These are phyloP conservation scores for Platysteira castanea DNA, from an alignment of 2,113 vertebrate genomes.

Conservation along the genomic window DNA sequence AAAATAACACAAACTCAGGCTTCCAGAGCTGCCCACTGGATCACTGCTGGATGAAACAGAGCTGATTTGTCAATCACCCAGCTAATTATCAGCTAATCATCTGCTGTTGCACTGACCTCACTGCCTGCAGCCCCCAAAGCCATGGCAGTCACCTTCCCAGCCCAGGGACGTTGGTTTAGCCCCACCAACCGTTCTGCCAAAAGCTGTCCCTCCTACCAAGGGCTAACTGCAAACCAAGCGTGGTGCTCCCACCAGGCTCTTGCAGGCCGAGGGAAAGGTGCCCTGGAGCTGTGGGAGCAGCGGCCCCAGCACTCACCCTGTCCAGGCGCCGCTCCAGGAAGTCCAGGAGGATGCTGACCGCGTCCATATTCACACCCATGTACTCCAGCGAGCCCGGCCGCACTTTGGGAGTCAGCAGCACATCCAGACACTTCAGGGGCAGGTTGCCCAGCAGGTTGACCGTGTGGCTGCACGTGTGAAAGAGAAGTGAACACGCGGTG, in stretches of 20 bases:
- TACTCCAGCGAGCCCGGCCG: slow-evolving; percentile 84
- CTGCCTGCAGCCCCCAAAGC: not conserved
- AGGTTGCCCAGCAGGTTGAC: slow-evolving; percentile 91
- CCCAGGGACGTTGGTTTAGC: rapidly evolving
- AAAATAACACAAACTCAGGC: not conserved
- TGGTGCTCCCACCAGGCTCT: not conserved
- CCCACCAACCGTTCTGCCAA: not conserved
- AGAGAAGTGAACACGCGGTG: not conserved
- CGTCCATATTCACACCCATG: slow-evolving; percentile 92
- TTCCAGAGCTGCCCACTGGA: not conserved
- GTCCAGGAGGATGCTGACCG: slow-evolving; percentile 80
- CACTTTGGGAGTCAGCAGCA: slow-evolving; percentile 83
- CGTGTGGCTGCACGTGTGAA: slow-evolving; percentile 69
- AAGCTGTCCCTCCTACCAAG: not conserved
- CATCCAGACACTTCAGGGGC: slow-evolving; percentile 86
- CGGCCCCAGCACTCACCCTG: slow-evolving; percentile 71
- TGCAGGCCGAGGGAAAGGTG: not conserved
- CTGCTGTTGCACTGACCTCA: not conserved
- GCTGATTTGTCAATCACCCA: too few relatives aligned
- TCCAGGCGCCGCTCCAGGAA: slow-evolving; percentile 88
- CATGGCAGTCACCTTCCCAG: not conserved
- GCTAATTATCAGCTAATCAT: not conserved
- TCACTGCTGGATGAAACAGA: not conserved
- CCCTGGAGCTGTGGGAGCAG: rapidly evolving
- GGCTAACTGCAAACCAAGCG: rapidly evolving